Conservation (phyloP, 53 echinoderm and acorn worm genomes). For the Patiria pectinifera region DNA sequence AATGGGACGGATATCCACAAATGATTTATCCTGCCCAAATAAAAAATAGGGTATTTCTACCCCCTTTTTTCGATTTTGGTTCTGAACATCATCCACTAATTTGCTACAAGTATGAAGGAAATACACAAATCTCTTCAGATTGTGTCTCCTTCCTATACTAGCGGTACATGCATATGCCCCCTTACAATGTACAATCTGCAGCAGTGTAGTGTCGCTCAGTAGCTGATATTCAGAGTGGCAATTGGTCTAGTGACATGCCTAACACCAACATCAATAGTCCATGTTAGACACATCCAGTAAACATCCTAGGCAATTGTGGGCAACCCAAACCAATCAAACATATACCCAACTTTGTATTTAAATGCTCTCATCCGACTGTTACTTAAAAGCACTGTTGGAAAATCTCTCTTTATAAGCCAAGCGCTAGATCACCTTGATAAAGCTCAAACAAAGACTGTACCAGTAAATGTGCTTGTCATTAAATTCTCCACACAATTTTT, state of each 20-base stretch:
- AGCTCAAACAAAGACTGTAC: no score
- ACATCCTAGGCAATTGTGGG: no score
- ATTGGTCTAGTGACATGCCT: neutral
- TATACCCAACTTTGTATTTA: neutral
- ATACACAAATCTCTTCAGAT: neutral
- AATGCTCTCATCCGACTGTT: neutral
- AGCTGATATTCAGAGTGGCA: neutral
- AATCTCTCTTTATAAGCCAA: neutral
- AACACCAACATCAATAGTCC: no score
- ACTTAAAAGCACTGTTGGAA: neutral
- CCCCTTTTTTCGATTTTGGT: neutral
- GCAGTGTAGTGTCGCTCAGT: neutral
- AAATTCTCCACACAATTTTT: neutral
- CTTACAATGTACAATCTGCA: neutral
- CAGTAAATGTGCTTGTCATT: neutral
- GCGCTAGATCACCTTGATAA: no score
- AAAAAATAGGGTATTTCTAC: neutral
- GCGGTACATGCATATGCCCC: no score
- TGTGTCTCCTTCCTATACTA: neutral
- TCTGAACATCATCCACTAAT: neutral
- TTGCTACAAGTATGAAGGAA: neutral
- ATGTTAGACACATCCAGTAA: no score
- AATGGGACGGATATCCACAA: no score
- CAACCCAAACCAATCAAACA: neutral
- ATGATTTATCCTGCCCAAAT: neutral